phyloP scores from a whole-genome alignment of 2,113 vertebrate genomes.

The Eudorcas thomsonii region DNA sequence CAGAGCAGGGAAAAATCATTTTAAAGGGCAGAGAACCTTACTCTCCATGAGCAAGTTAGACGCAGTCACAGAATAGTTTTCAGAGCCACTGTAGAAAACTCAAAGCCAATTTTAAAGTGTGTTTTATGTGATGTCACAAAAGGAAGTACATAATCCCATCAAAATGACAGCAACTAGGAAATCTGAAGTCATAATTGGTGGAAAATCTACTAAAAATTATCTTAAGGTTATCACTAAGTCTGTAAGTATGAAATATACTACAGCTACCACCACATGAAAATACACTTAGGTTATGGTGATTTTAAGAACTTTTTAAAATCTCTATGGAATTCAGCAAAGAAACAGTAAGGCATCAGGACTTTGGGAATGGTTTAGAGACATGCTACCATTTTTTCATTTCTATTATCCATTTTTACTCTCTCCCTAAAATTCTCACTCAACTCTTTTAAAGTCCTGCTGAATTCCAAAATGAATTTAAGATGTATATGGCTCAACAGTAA shows the following conservation, averaged over 20 bases:
- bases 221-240: background rate
- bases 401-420: background rate
- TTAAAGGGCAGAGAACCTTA: background rate
- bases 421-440: background rate
- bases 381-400: background rate
- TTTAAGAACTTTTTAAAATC: background rate
- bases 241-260: background rate
- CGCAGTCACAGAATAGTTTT: background rate
- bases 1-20: background rate
- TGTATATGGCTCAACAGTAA: background rate
- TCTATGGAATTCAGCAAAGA: background rate
- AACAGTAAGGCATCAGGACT: background rate
- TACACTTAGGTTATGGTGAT: background rate
- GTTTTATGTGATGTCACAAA: background rate
- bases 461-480: background rate
- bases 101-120: background rate
- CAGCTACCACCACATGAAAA: background rate
- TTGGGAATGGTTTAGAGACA: background rate
- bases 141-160: background rate
- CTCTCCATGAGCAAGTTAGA: no score
- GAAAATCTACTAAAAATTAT: background rate
- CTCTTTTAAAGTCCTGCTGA: background rate
- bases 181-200: background rate
- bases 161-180: background rate
- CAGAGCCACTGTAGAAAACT: background rate